These are phyloP conservation scores for Cynocephalus volans DNA, from an alignment of 2,113 vertebrate species.

Conservation along the genomic window DNA sequence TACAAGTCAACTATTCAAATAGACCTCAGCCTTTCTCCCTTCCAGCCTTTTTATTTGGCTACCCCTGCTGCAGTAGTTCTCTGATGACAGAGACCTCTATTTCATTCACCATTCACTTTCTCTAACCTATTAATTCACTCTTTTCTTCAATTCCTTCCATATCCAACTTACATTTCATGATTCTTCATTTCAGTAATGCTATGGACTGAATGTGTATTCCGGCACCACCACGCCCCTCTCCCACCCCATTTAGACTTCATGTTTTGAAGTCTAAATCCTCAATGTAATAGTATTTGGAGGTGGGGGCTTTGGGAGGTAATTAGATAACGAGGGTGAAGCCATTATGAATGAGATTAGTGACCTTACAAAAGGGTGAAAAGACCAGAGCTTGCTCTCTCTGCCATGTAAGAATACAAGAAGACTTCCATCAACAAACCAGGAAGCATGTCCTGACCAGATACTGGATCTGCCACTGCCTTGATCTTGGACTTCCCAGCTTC, in stretches of 20 bases:
- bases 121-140: not conserved
- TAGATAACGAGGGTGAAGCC: not conserved
- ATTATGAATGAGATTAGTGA: not conserved
- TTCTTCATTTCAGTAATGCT: not conserved
- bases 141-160: not conserved
- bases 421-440: not conserved
- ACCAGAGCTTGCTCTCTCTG: not conserved
- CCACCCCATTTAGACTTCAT: not conserved
- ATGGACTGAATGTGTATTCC: not conserved
- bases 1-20: not conserved
- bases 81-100: not conserved
- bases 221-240: not conserved
- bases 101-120: not conserved
- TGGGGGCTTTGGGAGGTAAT: not conserved
- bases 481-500: not conserved
- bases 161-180: not conserved
- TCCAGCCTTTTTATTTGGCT: not conserved
- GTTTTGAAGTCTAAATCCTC: not conserved
- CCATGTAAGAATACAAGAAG: not conserved
- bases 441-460: not conserved
- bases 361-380: not conserved
- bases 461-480: not conserved
- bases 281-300: not conserved
- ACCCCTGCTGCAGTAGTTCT: not conserved
- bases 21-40: not conserved